These are phyloP conservation scores for Micronisus gabar DNA, from an alignment of 2,113 vertebrate species.

Conservation along the genomic window DNA sequence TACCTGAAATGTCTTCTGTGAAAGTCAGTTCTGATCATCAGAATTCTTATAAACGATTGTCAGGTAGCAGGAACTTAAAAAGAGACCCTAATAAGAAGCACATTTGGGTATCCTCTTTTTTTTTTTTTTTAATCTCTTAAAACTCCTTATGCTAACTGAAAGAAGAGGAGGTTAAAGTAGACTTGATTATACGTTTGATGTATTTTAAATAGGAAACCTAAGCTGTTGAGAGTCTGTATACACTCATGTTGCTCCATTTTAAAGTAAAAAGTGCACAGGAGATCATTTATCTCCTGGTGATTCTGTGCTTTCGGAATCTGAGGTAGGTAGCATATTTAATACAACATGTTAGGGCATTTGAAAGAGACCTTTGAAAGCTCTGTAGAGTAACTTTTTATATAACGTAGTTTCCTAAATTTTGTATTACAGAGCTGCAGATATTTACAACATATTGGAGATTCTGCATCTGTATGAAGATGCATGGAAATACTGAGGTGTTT, in stretches of 20 bases:
- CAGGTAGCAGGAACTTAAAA: neutral
- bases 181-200: neutral
- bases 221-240: neutral
- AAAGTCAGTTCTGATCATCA: neutral
- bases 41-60: neutral
- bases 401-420: neutral
- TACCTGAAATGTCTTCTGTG: neutral
- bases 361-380: neutral
- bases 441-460: neutral
- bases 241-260: neutral
- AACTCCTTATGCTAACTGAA: neutral
- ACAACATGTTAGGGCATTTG: neutral
- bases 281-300: neutral
- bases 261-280: neutral
- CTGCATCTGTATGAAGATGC: neutral
- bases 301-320: neutral
- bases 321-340: neutral
- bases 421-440: neutral
- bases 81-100: neutral
- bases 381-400: neutral
- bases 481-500: neutral
- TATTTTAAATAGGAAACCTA: neutral
- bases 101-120: neutral
- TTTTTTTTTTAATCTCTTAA: neutral
- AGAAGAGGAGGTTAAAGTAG: neutral